These are phyloP conservation scores for Sterrhoptilus dennistouni DNA, from an alignment of 2,113 vertebrate genomes.

Conservation along the genomic window DNA sequence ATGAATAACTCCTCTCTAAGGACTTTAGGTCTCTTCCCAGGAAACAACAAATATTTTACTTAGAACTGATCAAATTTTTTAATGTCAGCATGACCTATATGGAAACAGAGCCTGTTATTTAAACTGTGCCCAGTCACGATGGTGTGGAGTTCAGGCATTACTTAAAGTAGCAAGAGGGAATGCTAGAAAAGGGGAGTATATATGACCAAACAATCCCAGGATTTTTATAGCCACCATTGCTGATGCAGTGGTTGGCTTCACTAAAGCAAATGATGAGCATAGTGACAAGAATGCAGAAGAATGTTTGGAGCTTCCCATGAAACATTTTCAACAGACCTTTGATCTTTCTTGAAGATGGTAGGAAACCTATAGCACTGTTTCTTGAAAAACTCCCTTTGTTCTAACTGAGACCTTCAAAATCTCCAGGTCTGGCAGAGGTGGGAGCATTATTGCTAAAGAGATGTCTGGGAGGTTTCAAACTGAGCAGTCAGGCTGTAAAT, in stretches of 20 bases:
- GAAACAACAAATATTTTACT: constrained; percentile 32
- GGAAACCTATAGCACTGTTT: background rate
- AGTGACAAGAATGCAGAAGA: background rate
- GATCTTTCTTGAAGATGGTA: background rate
- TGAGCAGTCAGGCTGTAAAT: background rate
- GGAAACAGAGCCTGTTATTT: background rate
- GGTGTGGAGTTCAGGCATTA: background rate
- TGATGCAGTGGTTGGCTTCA: background rate
- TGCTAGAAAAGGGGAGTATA: background rate
- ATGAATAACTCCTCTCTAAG: background rate
- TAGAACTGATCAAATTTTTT: background rate
- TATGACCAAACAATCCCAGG: background rate
- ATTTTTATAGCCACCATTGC: background rate
- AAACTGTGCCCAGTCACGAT: background rate
- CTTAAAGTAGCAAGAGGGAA: background rate
- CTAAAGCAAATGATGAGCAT: background rate
- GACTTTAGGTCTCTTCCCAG: background rate
- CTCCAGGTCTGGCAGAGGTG: background rate
- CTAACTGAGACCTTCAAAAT: background rate
- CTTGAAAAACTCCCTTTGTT: background rate
- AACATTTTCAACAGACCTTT: background rate
- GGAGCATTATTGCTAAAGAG: background rate
- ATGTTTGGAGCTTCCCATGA: background rate
- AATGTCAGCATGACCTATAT: background rate
- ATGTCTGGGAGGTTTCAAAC: constrained; percentile 10